Conservation (phyloP, 2,113 vertebrate genomes). For the Myiopsitta monachus region DNA sequence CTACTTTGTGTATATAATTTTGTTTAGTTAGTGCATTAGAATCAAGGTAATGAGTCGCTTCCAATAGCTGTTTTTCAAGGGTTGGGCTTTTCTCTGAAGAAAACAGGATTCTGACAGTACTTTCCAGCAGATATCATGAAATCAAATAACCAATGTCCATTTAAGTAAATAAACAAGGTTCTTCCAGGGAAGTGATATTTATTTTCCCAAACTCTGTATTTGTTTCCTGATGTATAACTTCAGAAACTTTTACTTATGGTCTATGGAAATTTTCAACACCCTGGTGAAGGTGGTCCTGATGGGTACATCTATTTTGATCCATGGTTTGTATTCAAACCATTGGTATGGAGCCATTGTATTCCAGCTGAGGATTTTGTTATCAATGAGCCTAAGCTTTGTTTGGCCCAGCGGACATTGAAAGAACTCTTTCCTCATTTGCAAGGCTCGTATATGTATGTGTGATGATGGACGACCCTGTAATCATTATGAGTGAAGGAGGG, state of each 20-base stretch:
- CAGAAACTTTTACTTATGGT: background rate
- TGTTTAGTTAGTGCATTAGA: background rate
- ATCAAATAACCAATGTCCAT: background rate
- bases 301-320: background rate
- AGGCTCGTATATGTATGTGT: fast-evolving
- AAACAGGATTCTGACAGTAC: background rate
- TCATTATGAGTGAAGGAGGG: background rate
- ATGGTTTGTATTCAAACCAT: fast-evolving
- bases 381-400: background rate
- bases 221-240: background rate
- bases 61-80: background rate
- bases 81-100: background rate
- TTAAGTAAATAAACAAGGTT: background rate
- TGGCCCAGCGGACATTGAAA: background rate
- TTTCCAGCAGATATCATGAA: background rate
- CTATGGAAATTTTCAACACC: fast-evolving
- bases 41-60: background rate
- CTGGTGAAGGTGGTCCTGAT: background rate
- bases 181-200: background rate
- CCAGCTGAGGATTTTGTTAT: background rate
- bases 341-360: background rate
- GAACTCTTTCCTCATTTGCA: background rate
- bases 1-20: background rate
- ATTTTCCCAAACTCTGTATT: background rate
- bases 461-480: background rate